A percentile compares a stretch with the other conserved stretches of the same genome.
Conservation (phyloP, 2,888 invertebrate species). For the Orthosia gothica region DNA sequence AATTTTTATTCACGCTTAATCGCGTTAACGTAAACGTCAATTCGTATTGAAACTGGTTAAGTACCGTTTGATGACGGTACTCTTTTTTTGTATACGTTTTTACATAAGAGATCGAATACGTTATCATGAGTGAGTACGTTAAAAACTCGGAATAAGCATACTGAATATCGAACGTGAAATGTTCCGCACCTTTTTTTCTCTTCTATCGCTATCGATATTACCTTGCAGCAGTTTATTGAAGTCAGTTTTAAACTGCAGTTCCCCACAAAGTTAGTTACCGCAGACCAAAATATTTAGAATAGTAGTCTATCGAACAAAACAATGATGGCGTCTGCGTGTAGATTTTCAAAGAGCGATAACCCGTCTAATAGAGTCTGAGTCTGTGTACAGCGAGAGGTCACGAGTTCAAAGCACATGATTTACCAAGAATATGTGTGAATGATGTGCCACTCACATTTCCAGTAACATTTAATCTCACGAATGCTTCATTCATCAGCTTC, state of each 20-base stretch:
- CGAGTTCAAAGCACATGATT: neutral
- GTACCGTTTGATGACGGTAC: too few species aligned
- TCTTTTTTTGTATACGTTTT: too few species aligned
- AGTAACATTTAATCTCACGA: slow-evolving; percentile 16
- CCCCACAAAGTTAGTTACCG: neutral
- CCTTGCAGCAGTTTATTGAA: neutral
- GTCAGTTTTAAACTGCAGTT: neutral
- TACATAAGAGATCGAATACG: too few species aligned
- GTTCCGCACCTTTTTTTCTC: neutral
- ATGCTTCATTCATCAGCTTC: slow-evolving; percentile 45
- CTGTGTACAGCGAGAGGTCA: neutral
- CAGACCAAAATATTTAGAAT: neutral
- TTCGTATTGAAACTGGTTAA: too few species aligned
- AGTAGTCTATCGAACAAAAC: neutral
- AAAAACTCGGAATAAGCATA: too few species aligned
- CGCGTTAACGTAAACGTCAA: too few species aligned
- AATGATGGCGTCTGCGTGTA: too few species aligned
- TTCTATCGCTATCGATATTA: too few species aligned
- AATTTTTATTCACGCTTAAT: too few species aligned
- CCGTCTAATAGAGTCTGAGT: neutral
- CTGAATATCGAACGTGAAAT: neutral
- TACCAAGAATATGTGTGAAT: slow-evolving; percentile 10
- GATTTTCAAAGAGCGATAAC: neutral
- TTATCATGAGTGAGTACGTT: too few species aligned
- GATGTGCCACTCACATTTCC: slow-evolving; percentile 2